A percentile compares a stretch with the other conserved stretches of the same genome.
Evolutionary conservation across 2,113 vertebrate genomes (phyloP).

Genomic region (Gobio gobio): DNA sequence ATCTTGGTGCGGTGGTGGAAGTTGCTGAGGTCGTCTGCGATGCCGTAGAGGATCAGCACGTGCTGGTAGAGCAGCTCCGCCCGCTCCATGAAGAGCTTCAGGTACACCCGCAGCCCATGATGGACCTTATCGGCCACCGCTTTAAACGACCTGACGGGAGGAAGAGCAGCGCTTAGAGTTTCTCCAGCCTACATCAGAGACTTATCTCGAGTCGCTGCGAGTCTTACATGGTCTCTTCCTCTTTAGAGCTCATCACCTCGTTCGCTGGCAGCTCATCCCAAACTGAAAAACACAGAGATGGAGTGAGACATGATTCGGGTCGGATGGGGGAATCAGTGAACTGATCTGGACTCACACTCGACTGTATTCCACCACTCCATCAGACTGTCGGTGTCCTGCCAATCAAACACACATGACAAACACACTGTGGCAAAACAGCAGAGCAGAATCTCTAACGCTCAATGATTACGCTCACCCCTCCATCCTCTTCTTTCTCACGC

Average conservation of each 20-base stretch:
- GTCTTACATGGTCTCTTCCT: constrained; percentile 71
- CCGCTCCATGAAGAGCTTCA: constrained; percentile 75
- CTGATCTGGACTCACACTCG: constrained; percentile 68
- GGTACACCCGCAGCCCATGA: constrained; percentile 71
- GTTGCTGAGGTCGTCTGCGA: constrained; percentile 70
- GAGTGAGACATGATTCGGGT: not conserved
- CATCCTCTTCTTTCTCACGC: constrained; percentile 35
- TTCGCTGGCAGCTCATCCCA: constrained; percentile 77
- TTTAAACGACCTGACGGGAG: constrained; percentile 66
- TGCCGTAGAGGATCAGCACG: constrained; percentile 65
- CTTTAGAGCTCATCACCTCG: constrained; percentile 53
- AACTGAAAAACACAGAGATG: constrained; percentile 62
- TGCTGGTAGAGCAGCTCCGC: constrained; percentile 77
- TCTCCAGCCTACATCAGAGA: no score
- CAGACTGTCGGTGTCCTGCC: constrained; percentile 78
- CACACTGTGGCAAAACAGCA: not conserved
- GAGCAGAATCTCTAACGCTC: no score
- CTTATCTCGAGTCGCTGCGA: not conserved
- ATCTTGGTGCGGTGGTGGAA: constrained; percentile 76
- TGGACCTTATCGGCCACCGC: constrained; percentile 73
- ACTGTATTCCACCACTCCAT: constrained; percentile 80
- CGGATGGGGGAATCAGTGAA: not conserved
- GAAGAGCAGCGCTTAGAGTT: no score
- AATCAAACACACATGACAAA: not conserved
- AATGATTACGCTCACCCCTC: constrained; percentile 66